A percentile compares a stretch with the other conserved stretches of the same genome.
Evolutionary conservation across 2,113 vertebrate genomes (phyloP).

Genomic region (Tenrec ecaudatus): DNA sequence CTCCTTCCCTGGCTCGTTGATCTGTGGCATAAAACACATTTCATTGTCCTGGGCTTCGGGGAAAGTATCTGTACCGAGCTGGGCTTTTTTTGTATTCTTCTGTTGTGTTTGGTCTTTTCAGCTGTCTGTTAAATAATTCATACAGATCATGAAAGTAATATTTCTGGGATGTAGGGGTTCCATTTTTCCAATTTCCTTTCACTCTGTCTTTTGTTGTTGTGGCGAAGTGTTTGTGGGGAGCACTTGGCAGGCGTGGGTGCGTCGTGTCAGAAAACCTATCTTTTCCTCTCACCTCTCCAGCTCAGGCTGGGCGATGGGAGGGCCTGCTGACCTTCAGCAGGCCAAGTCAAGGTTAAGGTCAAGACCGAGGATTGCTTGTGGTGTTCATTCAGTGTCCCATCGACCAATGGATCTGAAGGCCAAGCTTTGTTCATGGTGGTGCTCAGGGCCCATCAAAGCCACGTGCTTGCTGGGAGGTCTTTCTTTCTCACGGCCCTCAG

Average conservation of each 20-base stretch:
- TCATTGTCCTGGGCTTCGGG: constrained; percentile 83
- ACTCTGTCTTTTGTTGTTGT: constrained; percentile 61
- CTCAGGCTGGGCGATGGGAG: constrained; percentile 33
- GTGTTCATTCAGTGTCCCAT: neutral
- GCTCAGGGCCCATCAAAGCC: neutral
- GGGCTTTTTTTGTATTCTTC: constrained; percentile 79
- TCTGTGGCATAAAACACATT: constrained; percentile 85
- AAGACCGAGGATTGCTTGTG: constrained; percentile 10
- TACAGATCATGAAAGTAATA: constrained; percentile 78
- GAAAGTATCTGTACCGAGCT: constrained; percentile 79
- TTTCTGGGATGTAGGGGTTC: constrained; percentile 80
- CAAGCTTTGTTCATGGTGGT: neutral
- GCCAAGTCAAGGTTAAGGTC: constrained; percentile 50
- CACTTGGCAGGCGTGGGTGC: constrained; percentile 70
- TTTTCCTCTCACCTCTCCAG: constrained; percentile 56
- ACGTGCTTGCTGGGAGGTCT: neutral
- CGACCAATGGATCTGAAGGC: neutral
- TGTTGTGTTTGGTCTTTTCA: constrained; percentile 84
- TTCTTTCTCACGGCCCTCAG: neutral
- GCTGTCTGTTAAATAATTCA: constrained; percentile 87
- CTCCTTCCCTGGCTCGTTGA: constrained; percentile 84
- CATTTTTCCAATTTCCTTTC: constrained; percentile 79
- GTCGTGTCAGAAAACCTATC: constrained; percentile 50
- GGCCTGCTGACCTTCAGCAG: constrained; percentile 41
- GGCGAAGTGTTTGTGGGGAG: constrained; percentile 55